Base-by-base conservation (phyloP, 2,888 invertebrate species). In the Hirtodrosophila duncani region DNA sequence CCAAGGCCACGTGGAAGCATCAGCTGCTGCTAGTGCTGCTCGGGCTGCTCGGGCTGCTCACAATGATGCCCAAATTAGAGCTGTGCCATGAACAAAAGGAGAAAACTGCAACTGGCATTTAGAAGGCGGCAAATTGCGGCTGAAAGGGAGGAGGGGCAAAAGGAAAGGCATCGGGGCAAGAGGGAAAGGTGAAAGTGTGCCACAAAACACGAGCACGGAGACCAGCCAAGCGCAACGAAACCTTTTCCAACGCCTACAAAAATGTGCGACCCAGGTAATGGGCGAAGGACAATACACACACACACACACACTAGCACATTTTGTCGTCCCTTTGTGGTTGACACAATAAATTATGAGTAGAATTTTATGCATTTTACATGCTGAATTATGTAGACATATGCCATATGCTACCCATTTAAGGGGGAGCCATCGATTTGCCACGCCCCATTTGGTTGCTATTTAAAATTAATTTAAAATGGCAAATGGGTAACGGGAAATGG, bases 121-220 rank as follows among this genome's bases (percentile, higher is more conserved):
- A 20, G 2, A 52, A 60, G 45, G 58, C 41, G 33, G 29, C 10
- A 45, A 42, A 56, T 56, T 56, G 56, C 56, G 56, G 56, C 26
- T 26, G n/a, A 37, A 20, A 20, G 37, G 18, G 18, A 21, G 27
- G 17, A 24, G 21, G 26, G 10, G 8, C 8, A 33, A 7, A 33
- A 4, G 44, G n/a, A 14, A 11, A 16, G 31, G 23, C 16, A 18
- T n/a, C n/a, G n/a, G n/a, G n/a, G n/a, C n/a, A n/a, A n/a, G 14
- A 41, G 64, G 39, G 65, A 68, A 75, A 75, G 77, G 75, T 71
- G 77, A 75, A 75, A 79, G 72, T 79, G 70, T 67, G 67, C 68
- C 53, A 41, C 36, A 39, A 27, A 26, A 27, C 43, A 39, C 50
- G 34, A n/a, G 43, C 34, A 49, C 11, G 10, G 20, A 18, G 39